phyloP scores from a whole-genome alignment of 1,140 invertebrate genomes.

The Microplitis mediator region DNA sequence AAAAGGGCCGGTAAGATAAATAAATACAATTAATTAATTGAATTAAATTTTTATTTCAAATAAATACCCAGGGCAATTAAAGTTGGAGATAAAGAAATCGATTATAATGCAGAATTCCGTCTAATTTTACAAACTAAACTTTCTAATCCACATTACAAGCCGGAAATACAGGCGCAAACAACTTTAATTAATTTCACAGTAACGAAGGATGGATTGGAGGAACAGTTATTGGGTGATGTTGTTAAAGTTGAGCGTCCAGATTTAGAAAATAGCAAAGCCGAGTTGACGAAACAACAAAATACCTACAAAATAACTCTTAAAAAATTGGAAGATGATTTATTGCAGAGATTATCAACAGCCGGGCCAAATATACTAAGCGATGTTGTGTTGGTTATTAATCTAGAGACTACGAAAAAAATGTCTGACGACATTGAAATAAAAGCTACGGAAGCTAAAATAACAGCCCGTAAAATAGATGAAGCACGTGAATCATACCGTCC shows the following conservation, averaged over 20 bases:
- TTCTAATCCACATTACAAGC: slow-evolving; percentile 94
- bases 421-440: slow-evolving; percentile 90
- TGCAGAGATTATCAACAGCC: slow-evolving; percentile 84
- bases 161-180: slow-evolving; percentile 95
- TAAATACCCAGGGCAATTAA: slow-evolving; percentile 67
- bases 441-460: slow-evolving; percentile 82
- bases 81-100: slow-evolving; percentile 91
- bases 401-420: slow-evolving; percentile 92
- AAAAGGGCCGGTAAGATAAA: slow-evolving; percentile 73
- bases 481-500: slow-evolving; percentile 88
- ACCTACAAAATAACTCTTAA: slow-evolving; percentile 94
- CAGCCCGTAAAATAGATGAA: slow-evolving; percentile 86
- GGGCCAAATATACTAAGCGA: slow-evolving; percentile 91
- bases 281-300: slow-evolving; percentile 91
- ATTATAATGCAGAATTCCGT: slow-evolving; percentile 84
- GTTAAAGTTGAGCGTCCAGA: slow-evolving; percentile 93
- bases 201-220: slow-evolving; percentile 89
- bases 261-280: slow-evolving; percentile 75
- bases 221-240: slow-evolving; percentile 91
- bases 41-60: too few relatives aligned
- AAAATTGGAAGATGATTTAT: slow-evolving; percentile 85
- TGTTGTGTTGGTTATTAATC: slow-evolving; percentile 86
- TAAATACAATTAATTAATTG: too few relatives aligned
- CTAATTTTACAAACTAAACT: slow-evolving; percentile 92
- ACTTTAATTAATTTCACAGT: slow-evolving; percentile 96